These are phyloP conservation scores for Rhaphigaster nebulosa DNA, from an alignment of 2,888 invertebrate genomes.

Conservation along the genomic window DNA sequence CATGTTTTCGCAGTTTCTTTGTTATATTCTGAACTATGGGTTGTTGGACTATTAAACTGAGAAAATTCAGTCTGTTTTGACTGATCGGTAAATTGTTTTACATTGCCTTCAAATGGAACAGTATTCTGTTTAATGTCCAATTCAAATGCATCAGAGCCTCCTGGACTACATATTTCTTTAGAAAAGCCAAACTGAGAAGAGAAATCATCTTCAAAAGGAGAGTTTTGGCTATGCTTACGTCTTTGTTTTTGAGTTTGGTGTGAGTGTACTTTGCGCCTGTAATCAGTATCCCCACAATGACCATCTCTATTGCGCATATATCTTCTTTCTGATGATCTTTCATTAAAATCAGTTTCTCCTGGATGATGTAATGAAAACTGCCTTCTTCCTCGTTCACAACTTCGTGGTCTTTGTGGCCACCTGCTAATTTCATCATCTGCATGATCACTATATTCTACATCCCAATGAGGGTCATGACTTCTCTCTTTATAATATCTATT, in stretches of 20 bases:
- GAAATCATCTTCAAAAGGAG: conserved; percentile 77
- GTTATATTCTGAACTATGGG: conserved; percentile 59
- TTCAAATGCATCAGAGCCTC: conserved; percentile 65
- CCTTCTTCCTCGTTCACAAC: conserved; percentile 63
- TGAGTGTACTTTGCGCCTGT: conserved; percentile 66
- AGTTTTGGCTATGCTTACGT: conserved; percentile 67
- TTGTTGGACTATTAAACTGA: conserved; percentile 45
- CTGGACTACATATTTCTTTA: conserved; percentile 67
- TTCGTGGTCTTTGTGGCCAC: conserved; percentile 63
- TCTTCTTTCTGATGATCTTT: conserved; percentile 60
- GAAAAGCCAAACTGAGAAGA: conserved; percentile 70
- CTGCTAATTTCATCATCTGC: conserved; percentile 65
- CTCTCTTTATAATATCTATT: conserved; percentile 65
- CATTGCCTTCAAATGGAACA: conserved; percentile 55
- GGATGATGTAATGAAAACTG: conserved; percentile 62
- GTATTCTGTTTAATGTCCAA: conserved; percentile 61
- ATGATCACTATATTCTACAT: conserved; percentile 74
- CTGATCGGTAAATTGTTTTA: conserved; percentile 60
- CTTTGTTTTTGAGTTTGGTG: conserved; percentile 68
- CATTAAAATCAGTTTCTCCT: conserved; percentile 64
- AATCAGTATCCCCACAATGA: conserved; percentile 65
- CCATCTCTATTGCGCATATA: conserved; percentile 65
- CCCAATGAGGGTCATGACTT: conserved; percentile 78
- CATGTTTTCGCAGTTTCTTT: conserved; percentile 60
- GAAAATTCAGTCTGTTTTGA: conserved; percentile 51